Base-by-base conservation (phyloP, 2,888 invertebrate species). In the Xestobium rufovillosum region DNA sequence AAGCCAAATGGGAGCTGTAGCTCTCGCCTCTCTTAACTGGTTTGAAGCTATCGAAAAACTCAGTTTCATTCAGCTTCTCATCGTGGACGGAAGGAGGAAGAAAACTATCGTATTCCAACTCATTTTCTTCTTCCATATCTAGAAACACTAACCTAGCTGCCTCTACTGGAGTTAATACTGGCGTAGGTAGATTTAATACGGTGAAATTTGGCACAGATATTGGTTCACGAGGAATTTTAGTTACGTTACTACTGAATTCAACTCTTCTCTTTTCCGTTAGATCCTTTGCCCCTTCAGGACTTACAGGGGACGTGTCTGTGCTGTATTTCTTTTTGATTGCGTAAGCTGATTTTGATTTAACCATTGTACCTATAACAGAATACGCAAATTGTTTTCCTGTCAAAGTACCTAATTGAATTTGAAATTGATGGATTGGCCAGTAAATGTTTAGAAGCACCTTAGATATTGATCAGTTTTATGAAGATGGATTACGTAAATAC, bases 181-280 rank as follows among this genome's bases (percentile, higher is more conserved):
- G 78, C 2, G 78, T 76, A 17, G 78, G 76, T 25, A 78, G 62
- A 3, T 73, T 71, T 48, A 81, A 66, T 4, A 55, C 42, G 37
- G 76, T 76, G 57, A 83, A 82, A 60, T 83, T 83, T 47, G 83
- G 83, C 50, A 83, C 83, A 3, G 83, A 83, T 31, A 79, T 73
- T 1, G 80, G 81, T 51, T 83, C 83, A 34, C 80, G 69, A 1
- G 78, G 67, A 59, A 80, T 67, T 38, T 68, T 61, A 26, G 54
- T 52, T 12, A 12, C 34, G 40, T 48, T 16, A 23, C 31, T 54
- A 41, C 62, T 64, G 44, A 63, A 62, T 37, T 67, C 67, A 1
- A 65, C 60, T 4, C 58, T 49, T 38, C 60, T 60, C 33, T 56
- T 54, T 10, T 42, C 46, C 1, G 45, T 39, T 2, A 25, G 26